Evolutionary conservation across 2,888 invertebrate species (phyloP), one percentile per base, ranked within the genome.

Genomic region (Lacanobia oleracea): DNA sequence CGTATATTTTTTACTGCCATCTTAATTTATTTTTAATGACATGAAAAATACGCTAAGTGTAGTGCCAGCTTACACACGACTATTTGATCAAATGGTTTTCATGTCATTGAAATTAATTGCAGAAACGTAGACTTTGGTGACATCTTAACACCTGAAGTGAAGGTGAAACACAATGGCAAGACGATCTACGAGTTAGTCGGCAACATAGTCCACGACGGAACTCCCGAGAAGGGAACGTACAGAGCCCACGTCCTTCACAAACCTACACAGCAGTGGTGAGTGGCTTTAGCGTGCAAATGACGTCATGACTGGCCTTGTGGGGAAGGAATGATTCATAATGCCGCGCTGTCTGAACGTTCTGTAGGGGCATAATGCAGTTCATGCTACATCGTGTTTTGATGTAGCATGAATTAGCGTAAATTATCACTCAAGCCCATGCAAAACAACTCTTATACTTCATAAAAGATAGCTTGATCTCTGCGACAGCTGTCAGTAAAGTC

Each of bases 171-270:
- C 88, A 97, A 97, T 85, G 96, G 96, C 18, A 97, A 97, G 90
- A 99, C 99, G 1, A 98, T 98, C 23, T 99, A 99, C 89, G 99
- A 99, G 96, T 96, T 99, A 75, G 98, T 99, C n/a, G 99, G 99
- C 0, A 99, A 99, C 92, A 98, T 99, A 81, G 99, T 99, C 1
- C 99, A 99, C 90, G 99, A 99, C 90, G 99, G 99, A 0, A 98
- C 99, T 83, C 99, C 99, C 0, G 97, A 97, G 82, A 99, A 99
- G 91, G 99, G 99, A 53, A 99, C 99, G 0, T 99, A 99, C 93
- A 97, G 99, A 75, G 98, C 98, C 0, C 99, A 99, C 91, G 98
- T 99, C 62, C 96, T 99, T 60, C 99, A 99, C 89, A 98, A 98
- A 92, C 97, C 98, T 4, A 98, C 98, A 10, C 98, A 98, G 8